Evolutionary conservation across 2,888 invertebrate species (phyloP), one percentile per base, ranked within the genome.

Genomic region (Drosophila prostipennis): DNA sequence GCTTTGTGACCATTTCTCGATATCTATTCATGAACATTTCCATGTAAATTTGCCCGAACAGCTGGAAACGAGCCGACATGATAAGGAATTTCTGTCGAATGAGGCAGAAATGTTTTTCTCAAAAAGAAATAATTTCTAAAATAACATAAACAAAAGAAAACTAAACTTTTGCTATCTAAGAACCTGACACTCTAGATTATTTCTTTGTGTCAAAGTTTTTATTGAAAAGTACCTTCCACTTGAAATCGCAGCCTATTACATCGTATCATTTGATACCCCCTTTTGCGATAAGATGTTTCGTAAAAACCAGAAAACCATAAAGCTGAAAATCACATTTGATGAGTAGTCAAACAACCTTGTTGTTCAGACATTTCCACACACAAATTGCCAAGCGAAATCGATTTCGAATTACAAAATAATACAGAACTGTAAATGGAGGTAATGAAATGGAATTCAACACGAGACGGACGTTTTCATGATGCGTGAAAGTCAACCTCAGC

Each of bases 401-500:
- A 72, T 83, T 83, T 77, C 68, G 37, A 82, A 82, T 85, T 74
- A 70, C 74, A 64, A 72, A 55, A 56, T 40, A 65, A 69, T 63
- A 69, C 70, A 75, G 76, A 77, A 61, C 69, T 73, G 68, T 59
- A 76, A 80, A 80, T 71, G 78, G 81, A 75, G 73, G 80, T 75
- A 72, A 72, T 70, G 64, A 71, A 53, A 43, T 71, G 78, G 59
- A 68, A 60, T 56, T 61, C 63, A 29, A 63, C 51, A 39, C 52
- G 65, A 56, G 49, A 53, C 52, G 74, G 40, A 57, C 52, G 59
- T 48, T 49, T 59, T 70, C 71, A 43, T 61, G 64, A 60, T 74
- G 77, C 78, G 78, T 72, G 81, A 87, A 81, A 81, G 84, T 78
- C 64, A 74, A 80, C 76, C 65, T 65, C 65, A 73, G 56, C 72